Evolutionary conservation across 2,113 vertebrate genomes (phyloP), one percentile per base, ranked within the genome.

Genomic region (Melospiza melodia): DNA sequence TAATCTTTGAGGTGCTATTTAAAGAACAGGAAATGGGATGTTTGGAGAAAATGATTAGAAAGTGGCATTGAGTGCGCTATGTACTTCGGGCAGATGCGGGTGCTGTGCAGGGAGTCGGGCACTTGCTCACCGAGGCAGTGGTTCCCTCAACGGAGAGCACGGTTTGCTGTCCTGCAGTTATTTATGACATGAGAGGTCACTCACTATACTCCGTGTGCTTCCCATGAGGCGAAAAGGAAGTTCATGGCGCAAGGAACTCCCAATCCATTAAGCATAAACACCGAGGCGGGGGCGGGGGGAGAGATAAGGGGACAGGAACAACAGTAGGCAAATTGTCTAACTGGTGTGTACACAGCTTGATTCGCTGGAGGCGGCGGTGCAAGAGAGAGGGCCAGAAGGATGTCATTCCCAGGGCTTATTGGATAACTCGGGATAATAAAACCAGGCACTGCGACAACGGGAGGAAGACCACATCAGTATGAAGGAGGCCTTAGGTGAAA

Each of bases 1-100:
- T 89, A 81, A 92, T 92, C 74, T 58, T 61, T 6, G 8, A 43
- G 66, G 37, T 8, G 25, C 71, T 94, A 85, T 96, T 95, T 95
- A 94, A 84, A 79, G 90, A 83, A 33, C 87, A 73, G 92, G 87
- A 93, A 74, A 90, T 2, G 11, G 84, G 67, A 52, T 90, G 55
- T 66, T 78, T 63, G 69, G 61, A 67, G 79, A 79, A 90, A 83
- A 59, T 3, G 15, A 69, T 54, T 58, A 58, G 67, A 90, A 93
- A 88, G 65, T 31, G 52, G n/a, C 8, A 4, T 1, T 16, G 55
- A 48, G 52, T 31, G 52, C 1, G 0, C 31, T 39, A 0, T 3
- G 21, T 3, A 15, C 59, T 44, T 15, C 3, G 9, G 62, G 48
- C 57, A 41, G 61, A 33, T 35, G 52, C 0, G 22, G 39, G 52